These are phyloP conservation scores for Anguilla marmorata DNA, from an alignment of 2,797 vertebrate genomes.

Conservation along the genomic window DNA sequence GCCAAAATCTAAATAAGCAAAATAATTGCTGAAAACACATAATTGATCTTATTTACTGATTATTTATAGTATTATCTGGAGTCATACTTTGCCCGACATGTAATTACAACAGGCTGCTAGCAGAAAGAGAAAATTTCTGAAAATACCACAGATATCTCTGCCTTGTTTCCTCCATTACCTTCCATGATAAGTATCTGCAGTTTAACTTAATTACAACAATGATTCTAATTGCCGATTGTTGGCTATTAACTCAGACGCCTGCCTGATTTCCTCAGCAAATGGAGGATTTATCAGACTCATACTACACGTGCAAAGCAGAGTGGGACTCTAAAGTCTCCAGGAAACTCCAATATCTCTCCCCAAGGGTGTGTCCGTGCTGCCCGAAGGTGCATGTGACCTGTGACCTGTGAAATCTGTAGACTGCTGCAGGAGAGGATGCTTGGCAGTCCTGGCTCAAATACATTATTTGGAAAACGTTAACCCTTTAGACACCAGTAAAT, in stretches of 20 bases:
- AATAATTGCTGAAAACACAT: background rate
- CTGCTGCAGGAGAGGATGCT: background rate
- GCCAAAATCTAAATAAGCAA: background rate
- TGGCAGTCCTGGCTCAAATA: background rate
- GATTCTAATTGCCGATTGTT: constrained; percentile 25
- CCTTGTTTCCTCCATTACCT: background rate
- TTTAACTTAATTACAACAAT: constrained; percentile 28
- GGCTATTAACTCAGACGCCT: background rate
- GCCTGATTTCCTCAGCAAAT: background rate
- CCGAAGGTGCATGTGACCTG: background rate
- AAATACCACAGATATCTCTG: background rate
- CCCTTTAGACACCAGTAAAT: no score
- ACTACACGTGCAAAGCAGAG: background rate
- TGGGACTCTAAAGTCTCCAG: background rate
- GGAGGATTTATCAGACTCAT: constrained; percentile 6
- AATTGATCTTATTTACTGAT: background rate
- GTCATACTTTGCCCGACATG: background rate
- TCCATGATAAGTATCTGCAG: constrained; percentile 22
- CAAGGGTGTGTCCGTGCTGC: background rate
- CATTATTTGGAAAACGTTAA: no score
- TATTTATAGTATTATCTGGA: background rate
- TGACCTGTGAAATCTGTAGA: background rate
- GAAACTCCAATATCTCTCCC: background rate
- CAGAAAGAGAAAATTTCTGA: background rate
- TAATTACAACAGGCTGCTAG: constrained; percentile 25